Evolutionary conservation across 2,888 invertebrate species (phyloP).

Genomic region (Noctua fimbriata): DNA sequence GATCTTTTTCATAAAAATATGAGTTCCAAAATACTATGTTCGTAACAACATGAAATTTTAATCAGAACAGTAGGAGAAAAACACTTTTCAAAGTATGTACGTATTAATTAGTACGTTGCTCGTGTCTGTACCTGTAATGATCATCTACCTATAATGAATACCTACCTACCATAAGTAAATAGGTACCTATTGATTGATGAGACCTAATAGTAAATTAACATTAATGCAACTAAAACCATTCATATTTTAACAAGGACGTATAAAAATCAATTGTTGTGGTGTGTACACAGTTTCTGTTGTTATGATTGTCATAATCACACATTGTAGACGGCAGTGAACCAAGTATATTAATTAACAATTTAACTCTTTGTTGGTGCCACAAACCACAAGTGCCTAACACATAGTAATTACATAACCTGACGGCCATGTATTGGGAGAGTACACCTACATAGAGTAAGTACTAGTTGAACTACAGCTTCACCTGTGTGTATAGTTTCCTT

Average conservation of each 20-base stretch:
- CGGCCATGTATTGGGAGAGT: conserved; percentile 16
- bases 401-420: conserved; percentile 48
- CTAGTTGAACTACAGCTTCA: background rate
- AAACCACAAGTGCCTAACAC: conserved; percentile 67
- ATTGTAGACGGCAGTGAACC: conserved; percentile 41
- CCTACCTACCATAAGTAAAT: background rate
- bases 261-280: conserved; percentile 36
- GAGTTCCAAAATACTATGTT: no score
- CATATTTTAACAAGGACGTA: background rate
- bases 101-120: no score
- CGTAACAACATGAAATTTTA: no score
- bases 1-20: no score
- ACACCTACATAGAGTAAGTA: background rate
- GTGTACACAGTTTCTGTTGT: background rate
- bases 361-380: conserved; percentile 62
- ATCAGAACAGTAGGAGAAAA: no score
- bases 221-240: background rate
- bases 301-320: conserved; percentile 41
- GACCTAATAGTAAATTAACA: background rate
- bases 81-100: no score
- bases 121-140: background rate
- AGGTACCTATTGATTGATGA: background rate
- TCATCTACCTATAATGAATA: background rate
- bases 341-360: conserved; percentile 63
- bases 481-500: background rate